Base-by-base conservation (phyloP, 2,113 vertebrate genomes). In the Vanacampus margaritifer region DNA sequence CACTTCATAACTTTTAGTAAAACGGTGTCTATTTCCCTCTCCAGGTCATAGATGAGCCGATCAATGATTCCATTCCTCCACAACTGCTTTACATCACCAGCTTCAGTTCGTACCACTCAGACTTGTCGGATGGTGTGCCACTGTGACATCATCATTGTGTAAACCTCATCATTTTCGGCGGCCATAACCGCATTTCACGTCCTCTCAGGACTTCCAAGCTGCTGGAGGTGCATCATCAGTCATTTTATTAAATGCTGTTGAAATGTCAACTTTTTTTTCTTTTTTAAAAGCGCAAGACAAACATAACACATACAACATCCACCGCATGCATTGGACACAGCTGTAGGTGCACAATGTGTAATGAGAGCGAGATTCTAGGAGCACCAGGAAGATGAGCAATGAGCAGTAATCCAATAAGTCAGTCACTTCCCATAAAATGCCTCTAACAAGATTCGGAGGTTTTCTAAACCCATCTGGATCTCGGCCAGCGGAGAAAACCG, bases 101-200 rank as follows among this genome's bases (percentile, higher is more conserved):
- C 63, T 92, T 75, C 0, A 91, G 90, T 70, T 92, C 91, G 68
- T 90, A 76, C 72, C 89, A 91, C 50, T 92, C 92, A 21, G 92
- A 93, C 80, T 85, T 93, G 36, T 92, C 92, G 23, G 92, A 93
- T 0, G 91, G 90, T 1, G 90, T 93, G 1, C 85, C 90, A 0
- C 81, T 93, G 62, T 93, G 79, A 91, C 13, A 32, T 41, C 11
- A 4, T 24, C 48, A 16, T 54, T 5, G 41, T 60, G 10, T 60
- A 21, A 56, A 53, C 69, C 60, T 23, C 41, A 43, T 53, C 48
- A 69, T 41, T 46, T 53, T 51, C 59, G 32, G 65, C 24, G 59
- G 51, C 69, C 65, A 48, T 14, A 17, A 35, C 45, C 48, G 51
- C 51, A 4, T 17, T 17, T 28, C 11, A 65, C 24, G 43, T 56